These are phyloP conservation scores for Lepidurus apus DNA, from an alignment of 1,140 invertebrate genomes.

Conservation along the genomic window DNA sequence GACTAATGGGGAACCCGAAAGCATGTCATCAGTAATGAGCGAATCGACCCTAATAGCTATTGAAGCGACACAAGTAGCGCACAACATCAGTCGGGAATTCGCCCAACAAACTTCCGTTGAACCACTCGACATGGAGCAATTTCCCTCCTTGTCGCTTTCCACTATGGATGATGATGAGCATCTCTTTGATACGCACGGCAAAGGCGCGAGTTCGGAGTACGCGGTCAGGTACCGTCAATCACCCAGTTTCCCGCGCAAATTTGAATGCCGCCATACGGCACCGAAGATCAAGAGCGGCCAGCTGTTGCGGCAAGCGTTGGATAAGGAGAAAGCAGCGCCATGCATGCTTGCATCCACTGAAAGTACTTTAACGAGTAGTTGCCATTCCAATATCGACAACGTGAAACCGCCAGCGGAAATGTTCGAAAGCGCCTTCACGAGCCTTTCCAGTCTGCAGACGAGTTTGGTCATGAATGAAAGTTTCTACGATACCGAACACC, in stretches of 20 bases:
- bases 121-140: conserved; percentile 27
- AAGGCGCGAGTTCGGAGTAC: not conserved
- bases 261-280: not conserved
- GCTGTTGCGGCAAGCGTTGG: not conserved
- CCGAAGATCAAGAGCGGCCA: not conserved
- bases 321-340: not conserved
- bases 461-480: conserved; percentile 29
- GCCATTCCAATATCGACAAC: conserved; percentile 62
- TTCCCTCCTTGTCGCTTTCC: conserved; percentile 26
- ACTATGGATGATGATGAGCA: conserved; percentile 28
- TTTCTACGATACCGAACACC: conserved; percentile 31
- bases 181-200: not conserved
- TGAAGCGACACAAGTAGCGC: conserved; percentile 28
- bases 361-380: conserved; percentile 45
- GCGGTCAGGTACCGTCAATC: not conserved
- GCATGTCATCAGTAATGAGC: conserved; percentile 35
- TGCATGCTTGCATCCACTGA: conserved; percentile 27
- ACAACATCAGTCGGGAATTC: conserved; percentile 26
- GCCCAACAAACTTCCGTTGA: not conserved
- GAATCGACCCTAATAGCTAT: conserved; percentile 35
- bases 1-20: not conserved
- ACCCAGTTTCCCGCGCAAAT: not conserved
- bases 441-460: conserved; percentile 30
- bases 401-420: conserved; percentile 75
- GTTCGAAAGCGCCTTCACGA: conserved; percentile 61